Evolutionary conservation across 2,113 vertebrate genomes (phyloP), one percentile per base, ranked within the genome.

Genomic region (Empidonax alnorum): DNA sequence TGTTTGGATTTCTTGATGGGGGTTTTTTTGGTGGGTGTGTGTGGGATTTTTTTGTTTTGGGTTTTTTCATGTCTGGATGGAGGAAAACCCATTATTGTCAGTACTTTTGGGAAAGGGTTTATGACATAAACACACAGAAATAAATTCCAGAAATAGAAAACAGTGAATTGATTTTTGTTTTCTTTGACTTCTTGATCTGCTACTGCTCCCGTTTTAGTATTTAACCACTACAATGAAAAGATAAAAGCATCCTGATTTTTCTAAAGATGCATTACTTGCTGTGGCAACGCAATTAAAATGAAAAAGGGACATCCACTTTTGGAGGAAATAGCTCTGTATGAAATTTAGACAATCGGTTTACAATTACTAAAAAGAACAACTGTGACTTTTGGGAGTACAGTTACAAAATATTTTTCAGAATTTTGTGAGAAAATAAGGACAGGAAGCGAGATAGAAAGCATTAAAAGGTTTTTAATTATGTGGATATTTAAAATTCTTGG

Each of bases 61-160:
- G 4, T 84, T 49, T 39, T 28, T 30, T 27, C 17, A 27, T 25
- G 31, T 69, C 17, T 86, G 55, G 10, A 7, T 66, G 35, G 35
- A 71, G 39, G 25, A 68, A 86, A 39, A 9, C 15, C 4, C 9
- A 62, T 89, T 86, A 52, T 49, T 25, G 59, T 63, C 0, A 0
- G 18, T 82, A 55, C 47, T 81, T 96, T 89, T 84, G 53, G 37
- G 35, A 50, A 84, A 81, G 33, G 5, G 11, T 49, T 96, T 88
- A 31, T 88, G 61, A 84, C 35, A 83, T 74, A 59, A 71, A 90
- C 0, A 1, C 33, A 84, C 55, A 81, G 55, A 95, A 91, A 42
- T 78, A 31, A 93, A 86, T 92, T 95, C 80, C 31, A 76, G 78
- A 96, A 96, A 89, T 91, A 96, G 74, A 55, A 82, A 81, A 85